Evolutionary conservation across 2,113 vertebrate genomes (phyloP).

Genomic region (Dasyornis broadbenti): DNA sequence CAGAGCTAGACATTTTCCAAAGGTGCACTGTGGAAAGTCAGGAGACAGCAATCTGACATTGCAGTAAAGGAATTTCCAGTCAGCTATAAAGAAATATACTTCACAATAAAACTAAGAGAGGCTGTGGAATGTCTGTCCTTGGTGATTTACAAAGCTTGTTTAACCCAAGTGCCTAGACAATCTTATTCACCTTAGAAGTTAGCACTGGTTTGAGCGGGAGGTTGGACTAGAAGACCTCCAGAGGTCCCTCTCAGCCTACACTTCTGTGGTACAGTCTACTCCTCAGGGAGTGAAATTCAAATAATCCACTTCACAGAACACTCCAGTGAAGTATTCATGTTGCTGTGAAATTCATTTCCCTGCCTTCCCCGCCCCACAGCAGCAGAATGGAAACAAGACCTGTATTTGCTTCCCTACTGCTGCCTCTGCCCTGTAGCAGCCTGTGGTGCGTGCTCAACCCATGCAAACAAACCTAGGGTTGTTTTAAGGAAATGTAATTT

Average conservation of each 20-base stretch:
- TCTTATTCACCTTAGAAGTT: neutral
- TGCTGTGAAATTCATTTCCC: neutral
- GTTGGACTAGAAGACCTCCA: neutral
- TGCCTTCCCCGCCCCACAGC: neutral
- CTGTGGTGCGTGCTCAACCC: neutral
- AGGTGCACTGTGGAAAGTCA: neutral
- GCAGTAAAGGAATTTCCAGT: neutral
- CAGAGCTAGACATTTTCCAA: neutral
- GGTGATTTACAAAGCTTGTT: neutral
- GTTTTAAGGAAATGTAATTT: neutral
- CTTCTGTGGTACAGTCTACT: neutral
- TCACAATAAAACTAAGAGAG: neutral
- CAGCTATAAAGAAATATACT: neutral
- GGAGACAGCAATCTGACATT: neutral
- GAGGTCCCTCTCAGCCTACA: neutral
- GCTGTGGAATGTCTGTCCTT: neutral
- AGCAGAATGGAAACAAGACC: neutral
- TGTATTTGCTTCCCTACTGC: neutral
- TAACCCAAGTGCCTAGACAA: neutral
- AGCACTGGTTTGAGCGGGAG: neutral
- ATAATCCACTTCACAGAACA: neutral
- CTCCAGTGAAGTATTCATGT: neutral
- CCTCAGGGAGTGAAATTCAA: neutral
- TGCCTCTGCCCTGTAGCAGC: neutral
- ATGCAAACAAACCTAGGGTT: neutral